Conservation (phyloP, 35 echinoderm and acorn worm species). For the Ophioderma brevispina region DNA sequence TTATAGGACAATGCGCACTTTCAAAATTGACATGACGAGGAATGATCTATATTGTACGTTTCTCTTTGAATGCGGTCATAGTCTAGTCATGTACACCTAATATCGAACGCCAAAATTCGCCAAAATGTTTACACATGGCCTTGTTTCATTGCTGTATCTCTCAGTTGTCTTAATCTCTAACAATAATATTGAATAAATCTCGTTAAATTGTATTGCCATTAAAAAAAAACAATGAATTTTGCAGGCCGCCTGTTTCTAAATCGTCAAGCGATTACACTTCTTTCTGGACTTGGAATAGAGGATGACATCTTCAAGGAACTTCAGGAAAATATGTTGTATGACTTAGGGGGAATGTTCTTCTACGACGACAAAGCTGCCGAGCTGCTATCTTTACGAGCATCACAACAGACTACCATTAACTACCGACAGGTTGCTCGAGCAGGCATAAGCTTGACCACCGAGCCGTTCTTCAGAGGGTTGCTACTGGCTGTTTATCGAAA, state of each 20-base stretch:
- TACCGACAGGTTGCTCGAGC: background rate
- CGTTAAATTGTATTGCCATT: too few species aligned
- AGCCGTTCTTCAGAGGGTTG: constrained; percentile 22
- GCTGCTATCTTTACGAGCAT: background rate
- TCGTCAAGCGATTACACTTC: constrained; percentile 25
- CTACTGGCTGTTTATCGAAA: constrained; percentile 16
- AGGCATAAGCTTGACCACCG: background rate
- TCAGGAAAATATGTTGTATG: background rate
- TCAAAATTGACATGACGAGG: too few species aligned
- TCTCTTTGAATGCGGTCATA: too few species aligned
- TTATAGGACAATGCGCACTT: too few species aligned
- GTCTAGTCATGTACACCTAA: too few species aligned
- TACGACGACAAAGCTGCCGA: background rate
- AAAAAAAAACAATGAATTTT: too few species aligned
- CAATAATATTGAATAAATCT: too few species aligned
- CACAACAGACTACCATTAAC: background rate
- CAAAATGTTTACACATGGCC: too few species aligned
- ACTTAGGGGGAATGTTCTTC: constrained; percentile 5
- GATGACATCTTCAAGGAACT: constrained; percentile 15
- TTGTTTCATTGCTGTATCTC: too few species aligned
- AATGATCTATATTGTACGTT: too few species aligned
- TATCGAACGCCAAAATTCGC: too few species aligned
- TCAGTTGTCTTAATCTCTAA: too few species aligned
- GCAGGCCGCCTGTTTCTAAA: constrained; percentile 28
- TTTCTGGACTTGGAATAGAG: background rate